Evolutionary conservation across 30 jellyfish, hydroid and myxozoan genomes (phyloP).

Genomic region (Rhopilema esculentum): DNA sequence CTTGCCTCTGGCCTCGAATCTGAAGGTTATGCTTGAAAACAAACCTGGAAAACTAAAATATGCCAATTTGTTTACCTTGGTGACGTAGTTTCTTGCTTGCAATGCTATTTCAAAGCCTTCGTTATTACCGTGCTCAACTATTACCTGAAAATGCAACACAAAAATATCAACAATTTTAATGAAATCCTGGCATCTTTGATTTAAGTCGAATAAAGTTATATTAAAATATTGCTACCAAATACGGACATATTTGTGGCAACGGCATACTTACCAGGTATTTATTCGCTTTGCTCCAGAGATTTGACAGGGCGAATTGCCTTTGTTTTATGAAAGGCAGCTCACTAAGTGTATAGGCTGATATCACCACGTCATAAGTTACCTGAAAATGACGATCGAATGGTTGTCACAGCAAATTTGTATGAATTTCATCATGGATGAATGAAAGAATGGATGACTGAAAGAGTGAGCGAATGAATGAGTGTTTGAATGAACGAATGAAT

Average conservation of each 20-base stretch:
- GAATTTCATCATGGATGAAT: not conserved
- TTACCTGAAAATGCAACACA: constrained; percentile 40
- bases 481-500: not conserved
- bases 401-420: not conserved
- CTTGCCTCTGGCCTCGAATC: too few relatives aligned
- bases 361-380: constrained; percentile 86
- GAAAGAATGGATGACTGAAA: not conserved
- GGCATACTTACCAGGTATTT: constrained; percentile 70
- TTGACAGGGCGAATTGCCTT: constrained; percentile 71
- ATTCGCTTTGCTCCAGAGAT: constrained; percentile 87
- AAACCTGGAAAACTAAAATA: too few relatives aligned
- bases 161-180: not conserved
- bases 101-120: constrained; percentile 90
- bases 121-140: constrained; percentile 92
- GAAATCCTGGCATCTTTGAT: too few relatives aligned
- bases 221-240: too few relatives aligned
- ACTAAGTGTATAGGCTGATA: constrained; percentile 85
- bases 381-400: not conserved
- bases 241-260: too few relatives aligned
- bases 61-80: constrained; percentile 62
- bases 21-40: too few relatives aligned
- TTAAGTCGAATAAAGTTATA: too few relatives aligned
- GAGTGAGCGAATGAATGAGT: not conserved
- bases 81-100: constrained; percentile 83
- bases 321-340: constrained; percentile 87